phyloP scores from a whole-genome alignment of 2,113 vertebrate species.

The Tinamus guttatus region DNA sequence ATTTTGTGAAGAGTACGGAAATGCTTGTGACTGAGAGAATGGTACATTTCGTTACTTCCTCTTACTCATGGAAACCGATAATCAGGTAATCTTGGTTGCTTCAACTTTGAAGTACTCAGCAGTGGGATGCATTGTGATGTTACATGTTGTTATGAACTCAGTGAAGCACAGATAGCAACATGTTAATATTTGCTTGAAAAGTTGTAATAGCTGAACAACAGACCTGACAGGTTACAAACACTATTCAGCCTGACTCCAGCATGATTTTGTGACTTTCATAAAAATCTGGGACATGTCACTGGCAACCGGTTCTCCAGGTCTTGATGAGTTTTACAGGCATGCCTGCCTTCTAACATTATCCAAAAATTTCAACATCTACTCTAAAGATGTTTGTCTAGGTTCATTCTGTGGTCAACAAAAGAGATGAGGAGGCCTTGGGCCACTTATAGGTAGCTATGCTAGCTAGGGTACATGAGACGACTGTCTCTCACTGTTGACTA shows the following conservation, averaged over 20 bases:
- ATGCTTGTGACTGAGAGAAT: not conserved
- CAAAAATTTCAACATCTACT: not conserved
- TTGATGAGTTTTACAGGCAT: not conserved
- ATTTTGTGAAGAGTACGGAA: not conserved
- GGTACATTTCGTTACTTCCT: not conserved
- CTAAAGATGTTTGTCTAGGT: not conserved
- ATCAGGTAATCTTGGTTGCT: not conserved
- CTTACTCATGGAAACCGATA: not conserved
- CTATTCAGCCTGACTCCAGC: not conserved
- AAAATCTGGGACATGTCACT: not conserved
- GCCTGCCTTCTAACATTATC: not conserved
- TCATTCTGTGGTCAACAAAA: not conserved
- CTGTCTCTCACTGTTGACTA: not conserved
- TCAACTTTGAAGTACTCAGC: not conserved
- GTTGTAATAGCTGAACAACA: not conserved
- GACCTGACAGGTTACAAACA: not conserved
- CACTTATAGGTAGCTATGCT: not conserved
- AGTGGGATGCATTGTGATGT: not conserved
- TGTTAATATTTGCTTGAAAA: not conserved
- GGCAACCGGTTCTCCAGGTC: not conserved
- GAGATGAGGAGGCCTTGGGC: not conserved
- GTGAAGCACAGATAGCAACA: not conserved
- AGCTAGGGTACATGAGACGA: fast-evolving
- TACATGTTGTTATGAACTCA: not conserved
- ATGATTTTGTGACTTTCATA: not conserved